Conservation (phyloP, 1,140 invertebrate species). For the Kradibia gibbosae region DNA sequence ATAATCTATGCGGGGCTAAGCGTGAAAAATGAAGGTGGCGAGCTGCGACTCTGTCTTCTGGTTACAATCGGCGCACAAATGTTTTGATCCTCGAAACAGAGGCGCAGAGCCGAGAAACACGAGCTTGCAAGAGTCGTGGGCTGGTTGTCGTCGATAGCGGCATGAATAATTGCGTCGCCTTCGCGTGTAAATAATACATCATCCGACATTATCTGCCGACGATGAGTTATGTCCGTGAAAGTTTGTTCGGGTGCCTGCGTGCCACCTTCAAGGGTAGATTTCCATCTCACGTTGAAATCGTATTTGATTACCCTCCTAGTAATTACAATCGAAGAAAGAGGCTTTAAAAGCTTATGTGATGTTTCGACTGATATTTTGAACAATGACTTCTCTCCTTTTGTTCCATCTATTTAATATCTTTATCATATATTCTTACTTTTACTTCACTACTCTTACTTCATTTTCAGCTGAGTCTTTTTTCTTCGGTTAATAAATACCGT, state of each 20-base stretch:
- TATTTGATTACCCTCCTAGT: slow-evolving; percentile 41
- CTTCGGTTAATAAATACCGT: no score
- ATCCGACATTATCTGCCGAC: slow-evolving; percentile 62
- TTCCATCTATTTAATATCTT: not conserved
- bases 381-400: not conserved
- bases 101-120: not conserved
- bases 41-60: not conserved
- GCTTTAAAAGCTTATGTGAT: slow-evolving; percentile 5
- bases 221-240: slow-evolving; percentile 64
- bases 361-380: not conserved
- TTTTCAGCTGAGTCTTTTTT: no score
- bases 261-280: slow-evolving; percentile 59
- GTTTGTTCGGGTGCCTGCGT: slow-evolving; percentile 47
- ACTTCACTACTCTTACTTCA: not conserved
- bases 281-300: slow-evolving; percentile 57
- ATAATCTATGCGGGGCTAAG: not conserved
- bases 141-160: slow-evolving; percentile 62
- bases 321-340: slow-evolving; percentile 38
- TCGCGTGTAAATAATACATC: slow-evolving; percentile 68
- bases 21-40: slow-evolving; percentile 13
- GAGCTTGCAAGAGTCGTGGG: slow-evolving; percentile 43
- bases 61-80: not conserved
- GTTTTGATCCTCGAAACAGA: not conserved
- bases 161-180: slow-evolving; percentile 70
- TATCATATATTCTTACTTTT: not conserved